Conservation (phyloP, 2,888 invertebrate genomes). For the Xestia xanthographa region DNA sequence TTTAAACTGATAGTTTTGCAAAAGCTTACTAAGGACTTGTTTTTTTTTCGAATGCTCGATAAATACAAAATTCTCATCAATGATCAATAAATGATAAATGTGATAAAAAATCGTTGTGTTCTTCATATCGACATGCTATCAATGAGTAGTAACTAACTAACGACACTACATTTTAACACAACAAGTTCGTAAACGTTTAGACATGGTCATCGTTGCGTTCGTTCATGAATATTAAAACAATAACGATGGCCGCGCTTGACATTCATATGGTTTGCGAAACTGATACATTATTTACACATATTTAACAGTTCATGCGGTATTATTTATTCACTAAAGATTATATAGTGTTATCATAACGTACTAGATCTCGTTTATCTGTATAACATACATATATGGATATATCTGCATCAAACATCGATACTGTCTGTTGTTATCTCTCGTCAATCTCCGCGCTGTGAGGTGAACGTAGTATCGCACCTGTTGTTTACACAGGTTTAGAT, state of each 20-base stretch:
- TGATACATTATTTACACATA: constrained; percentile 13
- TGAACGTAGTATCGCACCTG: constrained; percentile 29
- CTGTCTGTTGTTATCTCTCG: constrained; percentile 35
- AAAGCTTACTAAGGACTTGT: constrained; percentile 3
- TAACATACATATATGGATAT: constrained; percentile 26
- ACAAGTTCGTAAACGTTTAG: constrained; percentile 7
- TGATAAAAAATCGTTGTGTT: constrained; percentile 1
- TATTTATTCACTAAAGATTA: constrained; percentile 17
- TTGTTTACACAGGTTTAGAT: constrained; percentile 9
- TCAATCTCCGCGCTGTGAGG: constrained; percentile 8
- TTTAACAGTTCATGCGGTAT: neutral
- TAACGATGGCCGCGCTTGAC: constrained; percentile 22
- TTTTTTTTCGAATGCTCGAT: neutral
- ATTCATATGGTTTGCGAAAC: constrained; percentile 36
- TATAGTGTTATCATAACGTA: constrained; percentile 4
- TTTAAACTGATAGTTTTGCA: constrained; percentile 7
- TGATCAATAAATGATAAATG: neutral
- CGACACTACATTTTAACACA: constrained; percentile 2
- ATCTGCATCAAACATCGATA: constrained; percentile 10
- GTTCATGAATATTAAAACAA: constrained; percentile 59
- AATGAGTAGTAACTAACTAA: constrained; percentile 21
- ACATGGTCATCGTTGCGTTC: constrained; percentile 14
- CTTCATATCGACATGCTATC: constrained; percentile 13
- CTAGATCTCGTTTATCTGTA: constrained; percentile 35
- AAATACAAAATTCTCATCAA: neutral